phyloP scores from a whole-genome alignment of 2,797 vertebrate species.

The Rhynchonycteris naso region DNA sequence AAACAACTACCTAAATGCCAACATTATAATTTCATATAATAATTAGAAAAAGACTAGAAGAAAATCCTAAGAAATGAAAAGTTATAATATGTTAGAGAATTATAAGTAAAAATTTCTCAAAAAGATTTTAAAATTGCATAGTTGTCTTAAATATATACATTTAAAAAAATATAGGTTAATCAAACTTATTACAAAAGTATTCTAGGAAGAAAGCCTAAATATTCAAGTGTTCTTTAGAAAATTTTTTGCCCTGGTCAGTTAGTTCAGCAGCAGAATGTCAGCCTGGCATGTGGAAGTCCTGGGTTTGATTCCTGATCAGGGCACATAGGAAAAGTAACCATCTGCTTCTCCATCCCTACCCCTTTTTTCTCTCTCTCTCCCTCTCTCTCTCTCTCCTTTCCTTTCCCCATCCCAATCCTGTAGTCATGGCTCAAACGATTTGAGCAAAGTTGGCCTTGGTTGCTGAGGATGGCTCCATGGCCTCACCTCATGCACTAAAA shows the following conservation, averaged over 20 bases:
- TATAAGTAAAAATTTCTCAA: background rate
- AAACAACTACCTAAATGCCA: constrained; percentile 37
- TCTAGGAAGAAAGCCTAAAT: constrained; percentile 16
- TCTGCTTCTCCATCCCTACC: too few relatives aligned
- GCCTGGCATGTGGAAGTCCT: too few relatives aligned
- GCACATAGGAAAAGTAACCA: too few relatives aligned
- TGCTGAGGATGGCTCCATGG: too few relatives aligned
- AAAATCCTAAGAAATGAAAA: constrained; percentile 24
- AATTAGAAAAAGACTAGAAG: constrained; percentile 40
- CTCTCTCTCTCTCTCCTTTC: too few relatives aligned
- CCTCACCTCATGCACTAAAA: too few relatives aligned
- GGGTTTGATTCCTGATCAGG: too few relatives aligned
- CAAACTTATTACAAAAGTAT: background rate
- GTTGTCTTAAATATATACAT: constrained; percentile 7
- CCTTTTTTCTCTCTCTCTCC: too few relatives aligned
- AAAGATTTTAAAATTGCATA: constrained; percentile 6
- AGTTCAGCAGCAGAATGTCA: too few relatives aligned
- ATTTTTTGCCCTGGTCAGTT: background rate
- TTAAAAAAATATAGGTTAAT: background rate
- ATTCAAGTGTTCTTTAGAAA: constrained; percentile 27
- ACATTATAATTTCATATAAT: background rate
- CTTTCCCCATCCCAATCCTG: too few relatives aligned
- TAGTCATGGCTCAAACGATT: too few relatives aligned
- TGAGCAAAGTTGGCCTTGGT: too few relatives aligned
- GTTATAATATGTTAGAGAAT: constrained; percentile 33